A percentile compares a stretch with the other conserved stretches of the same genome.
Conservation (phyloP, 2,888 invertebrate genomes). For the Dyspetes luteomarginatus region DNA sequence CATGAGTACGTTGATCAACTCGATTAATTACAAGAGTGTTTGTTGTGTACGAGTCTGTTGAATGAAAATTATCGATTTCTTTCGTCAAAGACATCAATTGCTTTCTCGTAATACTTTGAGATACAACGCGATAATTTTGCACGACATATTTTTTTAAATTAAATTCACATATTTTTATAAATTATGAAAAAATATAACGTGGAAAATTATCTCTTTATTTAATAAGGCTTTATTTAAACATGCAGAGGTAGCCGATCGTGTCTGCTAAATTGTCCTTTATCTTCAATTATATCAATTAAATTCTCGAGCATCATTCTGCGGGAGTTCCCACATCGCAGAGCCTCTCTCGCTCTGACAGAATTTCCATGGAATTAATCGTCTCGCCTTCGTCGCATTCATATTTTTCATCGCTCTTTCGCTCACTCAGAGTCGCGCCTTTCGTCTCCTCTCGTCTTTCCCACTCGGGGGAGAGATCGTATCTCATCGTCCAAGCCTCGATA, state of each 20-base stretch:
- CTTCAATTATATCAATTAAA: conserved; percentile 43
- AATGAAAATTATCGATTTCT: neutral
- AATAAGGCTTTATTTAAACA: neutral
- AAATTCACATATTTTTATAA: too few species aligned
- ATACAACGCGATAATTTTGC: too few species aligned
- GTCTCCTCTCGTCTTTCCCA: conserved; percentile 4
- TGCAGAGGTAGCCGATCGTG: conserved; percentile 4
- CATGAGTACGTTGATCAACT: neutral
- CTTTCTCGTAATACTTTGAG: too few species aligned
- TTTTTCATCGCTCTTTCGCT: conserved; percentile 3
- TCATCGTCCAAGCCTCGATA: conserved; percentile 24
- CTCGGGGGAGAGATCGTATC: conserved; percentile 32
- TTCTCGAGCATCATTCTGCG: conserved; percentile 8
- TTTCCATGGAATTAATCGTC: conserved; percentile 42
- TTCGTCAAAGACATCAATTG: too few species aligned
- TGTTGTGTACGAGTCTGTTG: too few species aligned
- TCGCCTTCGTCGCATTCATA: conserved; percentile 12
- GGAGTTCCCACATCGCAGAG: neutral
- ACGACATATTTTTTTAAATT: too few species aligned
- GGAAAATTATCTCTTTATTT: too few species aligned
- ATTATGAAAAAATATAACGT: too few species aligned
- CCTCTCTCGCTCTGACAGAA: conserved; percentile 12
- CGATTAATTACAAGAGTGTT: neutral
- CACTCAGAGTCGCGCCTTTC: neutral
- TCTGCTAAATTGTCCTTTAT: conserved; percentile 14